Evolutionary conservation across 1,140 invertebrate species (phyloP), one percentile per base, ranked within the genome.

Genomic region (Heliconius hewitsoni): DNA sequence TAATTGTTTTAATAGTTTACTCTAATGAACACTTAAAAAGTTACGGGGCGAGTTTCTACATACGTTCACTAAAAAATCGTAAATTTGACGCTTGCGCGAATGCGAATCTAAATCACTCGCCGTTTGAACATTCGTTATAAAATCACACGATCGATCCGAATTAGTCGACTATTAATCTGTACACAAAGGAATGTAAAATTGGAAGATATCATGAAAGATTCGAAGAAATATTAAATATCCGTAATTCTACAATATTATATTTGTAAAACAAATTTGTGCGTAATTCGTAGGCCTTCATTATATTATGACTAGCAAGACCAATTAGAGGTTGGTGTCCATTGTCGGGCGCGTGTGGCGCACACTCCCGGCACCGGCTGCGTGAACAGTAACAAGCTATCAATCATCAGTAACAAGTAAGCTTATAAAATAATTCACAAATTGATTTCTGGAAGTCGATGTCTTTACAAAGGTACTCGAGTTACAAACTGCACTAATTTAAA

Each of bases 11-110:
- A 89, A 91, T 87, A 93, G 88, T 87, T 92, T 90, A 93, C 72
- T 90, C 92, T 94, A 94, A 89, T 94, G 92, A 94, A 94, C 93
- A 94, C 93, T 94, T 94, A 94, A 90, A 66, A 86, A 87, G 78
- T 89, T 90, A 91, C 84, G 87, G 87, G 89, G 90, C 89, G 89
- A 88, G 78, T 86, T 88, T 30, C 60, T 66, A 66, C 60, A 13
- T 30, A 66, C 81, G 83, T 85, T 85, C 70, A 80, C 72, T 75
- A 76, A 80, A 81, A 77, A 89, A 90, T 87, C 84, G 77, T 90
- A 92, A 90, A 91, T 93, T 93, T 90, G 88, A 91, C 93, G 83
- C 81, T 90, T 88, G 78, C 34, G 71, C 73, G 78, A 80, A 77
- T 74, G 57, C 52, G 37, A 74, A 74, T 84, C 88, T 90, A 90